Evolutionary conservation across 2,797 vertebrate genomes (phyloP).

Genomic region (Chromobotia macracanthus): DNA sequence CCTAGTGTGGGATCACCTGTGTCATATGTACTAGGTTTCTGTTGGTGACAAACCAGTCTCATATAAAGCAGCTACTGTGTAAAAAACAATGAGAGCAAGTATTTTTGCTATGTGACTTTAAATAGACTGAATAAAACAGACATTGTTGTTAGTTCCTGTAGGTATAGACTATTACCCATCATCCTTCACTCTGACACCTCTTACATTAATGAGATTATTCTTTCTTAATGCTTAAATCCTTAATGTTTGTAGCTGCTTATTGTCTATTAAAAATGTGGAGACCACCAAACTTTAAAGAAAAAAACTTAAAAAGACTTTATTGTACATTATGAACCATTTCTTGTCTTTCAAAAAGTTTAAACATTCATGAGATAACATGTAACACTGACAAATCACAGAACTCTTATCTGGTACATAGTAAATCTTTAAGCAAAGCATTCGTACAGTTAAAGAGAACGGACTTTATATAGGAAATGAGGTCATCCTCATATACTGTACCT

Average conservation of each 20-base stretch:
- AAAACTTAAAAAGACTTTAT: background rate
- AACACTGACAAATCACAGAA: background rate
- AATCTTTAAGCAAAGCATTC: background rate
- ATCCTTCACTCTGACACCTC: background rate
- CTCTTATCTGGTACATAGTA: background rate
- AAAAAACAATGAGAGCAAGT: background rate
- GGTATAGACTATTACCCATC: background rate
- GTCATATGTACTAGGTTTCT: slow-evolving; percentile 45
- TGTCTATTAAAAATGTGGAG: too few relatives aligned
- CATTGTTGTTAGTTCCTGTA: background rate
- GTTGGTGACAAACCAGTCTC: background rate
- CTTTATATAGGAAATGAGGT: background rate
- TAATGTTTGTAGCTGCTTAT: background rate
- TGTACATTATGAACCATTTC: background rate
- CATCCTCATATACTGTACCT: slow-evolving; percentile 1
- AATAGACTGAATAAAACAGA: background rate
- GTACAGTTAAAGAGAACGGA: background rate
- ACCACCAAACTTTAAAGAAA: background rate
- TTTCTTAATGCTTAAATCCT: background rate
- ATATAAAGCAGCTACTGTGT: background rate
- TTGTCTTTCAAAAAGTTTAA: background rate
- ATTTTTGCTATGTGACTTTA: slow-evolving; percentile 11
- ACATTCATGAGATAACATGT: background rate
- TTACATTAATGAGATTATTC: background rate
- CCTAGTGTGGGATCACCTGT: background rate